A percentile compares a stretch with the other conserved stretches of the same genome.
Conservation (phyloP, 2,888 invertebrate genomes). For the Chrysotoxum bicinctum region DNA sequence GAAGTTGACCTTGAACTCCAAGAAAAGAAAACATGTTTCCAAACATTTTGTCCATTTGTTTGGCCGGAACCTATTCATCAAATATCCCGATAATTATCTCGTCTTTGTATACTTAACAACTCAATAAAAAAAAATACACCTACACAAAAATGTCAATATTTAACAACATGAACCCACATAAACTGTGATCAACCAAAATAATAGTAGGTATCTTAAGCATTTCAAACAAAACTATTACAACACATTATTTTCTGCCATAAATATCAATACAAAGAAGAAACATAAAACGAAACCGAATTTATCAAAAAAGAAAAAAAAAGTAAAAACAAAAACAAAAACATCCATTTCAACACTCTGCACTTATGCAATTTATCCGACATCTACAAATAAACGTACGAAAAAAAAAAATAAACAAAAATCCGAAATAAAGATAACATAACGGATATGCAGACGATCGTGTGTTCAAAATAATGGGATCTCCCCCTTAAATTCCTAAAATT, state of each 20-base stretch:
- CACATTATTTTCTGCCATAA: not conserved
- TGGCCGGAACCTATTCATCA: constrained; percentile 28
- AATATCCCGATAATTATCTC: constrained; percentile 8
- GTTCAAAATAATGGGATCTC: constrained; percentile 30
- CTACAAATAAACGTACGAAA: constrained; percentile 21
- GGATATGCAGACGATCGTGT: constrained; percentile 17
- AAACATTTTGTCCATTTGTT: constrained; percentile 10
- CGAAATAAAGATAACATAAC: constrained; percentile 44
- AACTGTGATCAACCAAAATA: not conserved
- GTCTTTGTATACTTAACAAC: not conserved
- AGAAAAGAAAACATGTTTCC: not conserved
- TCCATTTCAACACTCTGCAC: constrained; percentile 32
- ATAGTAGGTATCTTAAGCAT: not conserved
- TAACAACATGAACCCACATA: constrained; percentile 14
- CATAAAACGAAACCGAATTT: not conserved
- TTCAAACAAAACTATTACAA: constrained; percentile 1
- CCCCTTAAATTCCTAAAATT: constrained; percentile 46
- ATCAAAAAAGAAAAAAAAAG: not conserved
- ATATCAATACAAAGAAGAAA: not conserved
- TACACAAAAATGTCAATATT: constrained; percentile 25
- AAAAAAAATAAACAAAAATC: constrained; percentile 34
- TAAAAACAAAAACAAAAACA: not conserved
- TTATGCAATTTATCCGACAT: constrained; percentile 41
- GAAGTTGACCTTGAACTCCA: constrained; percentile 9
- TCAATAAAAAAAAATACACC: constrained; percentile 8